A percentile compares a stretch with the other conserved stretches of the same genome.
phyloP scores from a whole-genome alignment of 2,113 vertebrate genomes.

The Thomomys bottae region DNA sequence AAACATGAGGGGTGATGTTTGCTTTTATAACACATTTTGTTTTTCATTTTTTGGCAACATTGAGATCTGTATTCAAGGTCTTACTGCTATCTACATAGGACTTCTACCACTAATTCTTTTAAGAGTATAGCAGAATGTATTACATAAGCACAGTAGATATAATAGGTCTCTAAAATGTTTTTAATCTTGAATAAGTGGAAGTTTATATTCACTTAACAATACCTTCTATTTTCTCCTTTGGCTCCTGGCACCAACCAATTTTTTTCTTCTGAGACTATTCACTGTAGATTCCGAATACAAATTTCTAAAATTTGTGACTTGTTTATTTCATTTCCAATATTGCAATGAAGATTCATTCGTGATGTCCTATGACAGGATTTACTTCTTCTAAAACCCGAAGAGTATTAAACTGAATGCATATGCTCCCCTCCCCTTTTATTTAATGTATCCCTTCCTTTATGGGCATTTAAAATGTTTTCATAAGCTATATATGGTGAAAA shows the following conservation, averaged over 20 bases:
- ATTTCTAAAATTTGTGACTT: background rate
- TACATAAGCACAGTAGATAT: background rate
- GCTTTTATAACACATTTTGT: no score
- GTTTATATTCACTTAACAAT: background rate
- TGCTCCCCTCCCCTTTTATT: no score
- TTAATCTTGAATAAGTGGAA: background rate
- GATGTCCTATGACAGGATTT: background rate
- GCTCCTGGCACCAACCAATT: background rate
- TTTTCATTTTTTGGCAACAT: no score
- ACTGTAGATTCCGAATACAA: background rate
- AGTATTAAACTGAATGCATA: background rate
- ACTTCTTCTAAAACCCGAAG: background rate
- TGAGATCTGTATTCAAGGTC: no score
- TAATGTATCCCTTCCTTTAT: background rate
- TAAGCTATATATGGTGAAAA: background rate
- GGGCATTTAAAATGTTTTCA: background rate
- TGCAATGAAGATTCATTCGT: background rate
- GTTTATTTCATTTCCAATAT: background rate
- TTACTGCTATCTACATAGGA: no score
- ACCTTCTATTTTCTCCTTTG: background rate
- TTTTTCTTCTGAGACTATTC: background rate
- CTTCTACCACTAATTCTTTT: background rate
- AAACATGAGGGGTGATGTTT: no score
- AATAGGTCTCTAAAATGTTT: background rate
- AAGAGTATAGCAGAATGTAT: background rate